Conservation (phyloP, 2,113 vertebrate genomes). For the Dipodomys ordii region DNA sequence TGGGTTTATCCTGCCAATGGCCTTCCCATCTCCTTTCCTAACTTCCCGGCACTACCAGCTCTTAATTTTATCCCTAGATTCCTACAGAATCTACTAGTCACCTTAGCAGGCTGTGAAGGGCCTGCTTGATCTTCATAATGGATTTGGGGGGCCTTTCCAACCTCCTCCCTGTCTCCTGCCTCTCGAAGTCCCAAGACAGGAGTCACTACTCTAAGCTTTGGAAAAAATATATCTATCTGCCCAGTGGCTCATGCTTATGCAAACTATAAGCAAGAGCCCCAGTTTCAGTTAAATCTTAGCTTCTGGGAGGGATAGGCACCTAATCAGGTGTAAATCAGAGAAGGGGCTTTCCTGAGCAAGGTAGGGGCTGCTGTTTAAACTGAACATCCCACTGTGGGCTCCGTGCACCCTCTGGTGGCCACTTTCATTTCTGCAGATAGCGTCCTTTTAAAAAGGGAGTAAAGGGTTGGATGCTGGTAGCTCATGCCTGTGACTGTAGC, state of each 20-base stretch:
- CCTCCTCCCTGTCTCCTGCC: background rate
- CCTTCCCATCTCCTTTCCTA: background rate
- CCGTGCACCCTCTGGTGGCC: conserved; percentile 64
- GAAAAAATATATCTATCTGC: background rate
- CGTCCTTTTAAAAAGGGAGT: no score
- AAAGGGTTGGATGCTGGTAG: no score
- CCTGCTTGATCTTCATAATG: background rate
- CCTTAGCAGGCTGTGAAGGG: background rate
- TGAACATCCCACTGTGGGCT: background rate
- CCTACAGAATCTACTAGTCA: background rate
- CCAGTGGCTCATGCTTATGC: background rate
- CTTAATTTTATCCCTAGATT: background rate
- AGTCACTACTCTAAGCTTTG: background rate
- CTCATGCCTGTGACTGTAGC: no score
- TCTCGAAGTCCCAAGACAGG: background rate
- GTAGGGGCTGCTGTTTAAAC: background rate
- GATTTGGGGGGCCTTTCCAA: background rate
- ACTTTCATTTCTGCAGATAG: conserved; percentile 9
- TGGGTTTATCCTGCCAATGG: background rate
- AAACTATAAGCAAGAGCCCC: background rate
- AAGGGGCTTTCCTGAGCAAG: background rate
- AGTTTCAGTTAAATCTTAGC: background rate
- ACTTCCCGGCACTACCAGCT: background rate
- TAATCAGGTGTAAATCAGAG: no score
- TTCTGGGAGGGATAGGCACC: background rate